Evolutionary conservation across 1,140 invertebrate genomes (phyloP).

Genomic region (Diorhabda elongata): DNA sequence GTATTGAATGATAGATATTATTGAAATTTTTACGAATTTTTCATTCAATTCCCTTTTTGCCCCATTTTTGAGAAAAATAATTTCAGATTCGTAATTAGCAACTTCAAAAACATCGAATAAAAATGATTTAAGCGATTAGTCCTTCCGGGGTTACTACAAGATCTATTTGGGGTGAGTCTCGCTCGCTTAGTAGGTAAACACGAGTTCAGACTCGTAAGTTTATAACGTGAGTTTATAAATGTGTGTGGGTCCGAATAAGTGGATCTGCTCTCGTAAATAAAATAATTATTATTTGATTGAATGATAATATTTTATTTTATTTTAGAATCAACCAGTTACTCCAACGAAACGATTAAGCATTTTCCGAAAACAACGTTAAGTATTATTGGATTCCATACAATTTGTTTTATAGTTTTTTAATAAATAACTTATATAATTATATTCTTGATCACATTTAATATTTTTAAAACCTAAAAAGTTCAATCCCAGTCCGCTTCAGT

Average conservation of each 20-base stretch:
- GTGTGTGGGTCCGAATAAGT: neutral
- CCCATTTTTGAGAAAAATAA: no score
- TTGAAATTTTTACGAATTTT: no score
- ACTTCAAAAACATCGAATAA: no score
- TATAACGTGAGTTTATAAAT: neutral
- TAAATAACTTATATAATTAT: neutral
- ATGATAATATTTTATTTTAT: slow-evolving; percentile 12
- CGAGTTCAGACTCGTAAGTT: slow-evolving; percentile 5
- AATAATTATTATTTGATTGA: neutral
- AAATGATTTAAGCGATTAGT: neutral
- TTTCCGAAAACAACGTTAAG: slow-evolving; percentile 31
- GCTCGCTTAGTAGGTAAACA: slow-evolving; percentile 3
- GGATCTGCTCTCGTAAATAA: neutral
- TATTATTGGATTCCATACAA: slow-evolving; percentile 8
- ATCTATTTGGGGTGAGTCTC: neutral
- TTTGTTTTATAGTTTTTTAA: slow-evolving; percentile 11
- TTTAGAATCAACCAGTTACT: slow-evolving; percentile 38
- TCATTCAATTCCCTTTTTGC: no score
- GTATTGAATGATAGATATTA: no score
- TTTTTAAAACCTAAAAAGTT: no score
- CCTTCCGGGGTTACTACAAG: slow-evolving; percentile 4
- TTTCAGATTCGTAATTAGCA: no score
- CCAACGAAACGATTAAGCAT: slow-evolving; percentile 28
- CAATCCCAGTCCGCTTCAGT: no score
- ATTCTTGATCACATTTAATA: no score